These are phyloP conservation scores for Trachelus tabidus DNA, from an alignment of 2,888 invertebrate species.

Conservation along the genomic window DNA sequence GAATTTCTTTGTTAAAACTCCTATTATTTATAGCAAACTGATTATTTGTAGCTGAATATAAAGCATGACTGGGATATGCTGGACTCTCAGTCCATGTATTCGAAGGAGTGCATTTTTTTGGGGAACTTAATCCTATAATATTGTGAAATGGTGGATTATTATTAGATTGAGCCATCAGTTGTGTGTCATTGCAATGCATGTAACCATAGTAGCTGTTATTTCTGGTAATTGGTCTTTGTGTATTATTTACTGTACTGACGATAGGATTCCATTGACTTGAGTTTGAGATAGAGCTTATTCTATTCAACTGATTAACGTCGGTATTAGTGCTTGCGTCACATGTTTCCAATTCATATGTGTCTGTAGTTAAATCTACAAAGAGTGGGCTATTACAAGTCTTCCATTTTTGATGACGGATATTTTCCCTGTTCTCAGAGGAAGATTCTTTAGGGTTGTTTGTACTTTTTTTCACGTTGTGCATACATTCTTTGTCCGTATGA, in stretches of 20 bases:
- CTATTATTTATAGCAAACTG: neutral
- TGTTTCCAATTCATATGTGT: neutral
- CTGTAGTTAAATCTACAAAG: neutral
- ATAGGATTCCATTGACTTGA: neutral
- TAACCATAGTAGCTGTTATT: neutral
- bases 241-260: neutral
- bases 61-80: neutral
- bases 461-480: neutral
- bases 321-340: neutral
- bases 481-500: neutral
- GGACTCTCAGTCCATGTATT: neutral
- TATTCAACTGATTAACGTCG: neutral
- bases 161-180: neutral
- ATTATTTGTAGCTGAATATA: neutral
- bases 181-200: neutral
- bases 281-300: neutral
- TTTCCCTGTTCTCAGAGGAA: neutral
- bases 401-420: neutral
- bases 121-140: neutral
- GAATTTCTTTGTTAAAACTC: neutral
- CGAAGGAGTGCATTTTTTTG: neutral
- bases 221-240: neutral
- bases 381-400: neutral
- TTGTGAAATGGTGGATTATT: neutral
- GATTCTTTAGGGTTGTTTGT: neutral